Base-by-base conservation (phyloP, 2,113 vertebrate species). In the Xiphorhynchus elegans region DNA sequence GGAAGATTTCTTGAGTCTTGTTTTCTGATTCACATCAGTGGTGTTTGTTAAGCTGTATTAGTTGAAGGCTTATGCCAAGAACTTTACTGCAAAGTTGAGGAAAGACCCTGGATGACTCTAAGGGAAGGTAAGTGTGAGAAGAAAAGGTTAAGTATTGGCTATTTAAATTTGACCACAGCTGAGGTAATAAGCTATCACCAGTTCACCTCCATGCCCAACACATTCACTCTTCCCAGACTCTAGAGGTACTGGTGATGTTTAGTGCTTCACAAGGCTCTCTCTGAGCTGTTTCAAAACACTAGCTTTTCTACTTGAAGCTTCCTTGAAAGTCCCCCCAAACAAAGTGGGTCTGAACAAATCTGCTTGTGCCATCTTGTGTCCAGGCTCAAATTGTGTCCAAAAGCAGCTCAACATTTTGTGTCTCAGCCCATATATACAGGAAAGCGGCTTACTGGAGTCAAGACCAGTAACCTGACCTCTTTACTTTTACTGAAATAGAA, bases 401-500 rank as follows among this genome's bases (percentile, higher is more conserved):
- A 70, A 74, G 15, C 33, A 74, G 29, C 35, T 87, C 55, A 88
- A 39, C 29, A 37, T 77, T 79, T 91, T 69, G 12, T 87, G 59
- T 21, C 39, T 79, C 82, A 86, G 46, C 10, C 62, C 35, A 62
- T 80, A 69, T 53, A 76, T 13, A 93, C 26, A 77, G 70, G 55
- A 80, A 90, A 85, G 20, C 12, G 53, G 20, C 40, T 66, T 77
- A 74, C 28, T 66, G 70, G 62, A 87, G 46, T 86, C 44, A 83
- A 77, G n/a, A 81, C 47, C 72, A 84, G 59, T 67, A 94, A 44
- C 70, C 58, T 94, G 74, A 78, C 26, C 9, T n/a, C 40, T 81
- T 42, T 67, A 47, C 70, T 95, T 84, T 55, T 90, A 52, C 64
- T 81, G 92, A 94, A 91, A 94, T 59, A 95, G 93, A 74, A 93